Base-by-base conservation (phyloP, 2,888 invertebrate species). In the Euphydryas editha region DNA sequence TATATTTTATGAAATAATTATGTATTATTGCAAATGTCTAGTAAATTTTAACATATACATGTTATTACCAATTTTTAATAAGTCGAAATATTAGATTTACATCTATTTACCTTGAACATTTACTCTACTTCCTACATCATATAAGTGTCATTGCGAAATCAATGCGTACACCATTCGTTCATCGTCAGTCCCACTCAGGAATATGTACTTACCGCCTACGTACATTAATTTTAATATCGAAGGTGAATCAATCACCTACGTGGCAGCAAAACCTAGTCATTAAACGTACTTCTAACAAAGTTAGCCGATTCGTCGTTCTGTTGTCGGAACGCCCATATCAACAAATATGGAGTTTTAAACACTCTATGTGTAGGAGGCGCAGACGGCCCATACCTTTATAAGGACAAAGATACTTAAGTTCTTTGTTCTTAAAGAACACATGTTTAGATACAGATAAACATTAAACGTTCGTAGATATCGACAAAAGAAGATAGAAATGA, bases 221-320 rank as follows among this genome's bases (percentile, higher is more conserved):
- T 83, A 75, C 72, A 79, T 81, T 81, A 80, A 88, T 86, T 84
- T 86, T 78, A 81, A 84, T 82, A 89, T 89, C 85, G 88, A 89
- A 90, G 90, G 87, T 90, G 86, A 90, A 90, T 89, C 79, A 84
- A 81, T 84, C 90, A 87, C 92, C 91, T 85, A 91, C 91, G 73
- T 75, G 76, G 67, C 72, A 70, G 59, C 79, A 80, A 85, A 83
- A 84, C 84, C 81, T 81, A 82, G 86, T 88, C 89, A 88, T 87
- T 87, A 86, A 42, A 74, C 79, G 81, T 74, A 78, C 74, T 76
- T 83, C 85, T 85, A 85, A 88, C 90, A 88, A 90, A 90, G 86
- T 87, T 86, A 86, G 82, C 86, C 83, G 85, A 90, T 91, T 89
- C 86, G 90, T 82, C 81, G 74, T 79, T 78, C 81, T 77, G 81